phyloP scores from a whole-genome alignment of 2,888 invertebrate genomes.

The Pardosa pseudoannulata region DNA sequence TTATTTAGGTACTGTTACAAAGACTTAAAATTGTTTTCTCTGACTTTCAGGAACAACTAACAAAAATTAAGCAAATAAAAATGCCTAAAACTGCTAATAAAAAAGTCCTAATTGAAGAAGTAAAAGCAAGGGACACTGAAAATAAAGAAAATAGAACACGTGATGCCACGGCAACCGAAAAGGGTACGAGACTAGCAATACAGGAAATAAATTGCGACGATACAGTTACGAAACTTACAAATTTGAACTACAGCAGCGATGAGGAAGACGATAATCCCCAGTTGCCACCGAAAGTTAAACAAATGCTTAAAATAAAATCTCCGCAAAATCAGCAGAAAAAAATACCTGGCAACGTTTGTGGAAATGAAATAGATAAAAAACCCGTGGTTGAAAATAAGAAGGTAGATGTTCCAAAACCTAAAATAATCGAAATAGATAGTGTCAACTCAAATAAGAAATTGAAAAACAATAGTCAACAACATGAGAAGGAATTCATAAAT shows the following conservation, averaged over 20 bases:
- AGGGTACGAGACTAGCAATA: neutral
- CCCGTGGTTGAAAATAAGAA: neutral
- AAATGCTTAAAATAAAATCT: neutral
- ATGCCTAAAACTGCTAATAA: neutral
- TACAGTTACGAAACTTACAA: neutral
- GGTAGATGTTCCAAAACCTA: neutral
- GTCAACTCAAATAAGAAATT: neutral
- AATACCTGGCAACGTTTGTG: neutral
- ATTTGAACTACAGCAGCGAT: neutral
- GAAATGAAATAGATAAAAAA: neutral
- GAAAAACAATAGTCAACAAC: neutral
- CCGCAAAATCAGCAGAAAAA: too few species aligned
- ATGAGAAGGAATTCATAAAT: too few species aligned
- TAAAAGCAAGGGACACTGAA: neutral
- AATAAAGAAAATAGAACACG: neutral
- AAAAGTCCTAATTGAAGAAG: neutral
- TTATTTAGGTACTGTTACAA: too few species aligned
- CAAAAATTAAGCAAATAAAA: neutral
- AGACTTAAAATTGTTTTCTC: too few species aligned
- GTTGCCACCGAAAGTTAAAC: neutral
- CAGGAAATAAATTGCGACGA: neutral
- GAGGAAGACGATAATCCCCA: neutral
- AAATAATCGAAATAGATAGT: neutral
- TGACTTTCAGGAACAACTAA: neutral
- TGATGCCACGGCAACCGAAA: neutral